Percentiles rank a stretch among this genome's conserved stretches.
Evolutionary conservation across 2,888 invertebrate genomes (phyloP).

Genomic region (Ganaspis brasiliensis): DNA sequence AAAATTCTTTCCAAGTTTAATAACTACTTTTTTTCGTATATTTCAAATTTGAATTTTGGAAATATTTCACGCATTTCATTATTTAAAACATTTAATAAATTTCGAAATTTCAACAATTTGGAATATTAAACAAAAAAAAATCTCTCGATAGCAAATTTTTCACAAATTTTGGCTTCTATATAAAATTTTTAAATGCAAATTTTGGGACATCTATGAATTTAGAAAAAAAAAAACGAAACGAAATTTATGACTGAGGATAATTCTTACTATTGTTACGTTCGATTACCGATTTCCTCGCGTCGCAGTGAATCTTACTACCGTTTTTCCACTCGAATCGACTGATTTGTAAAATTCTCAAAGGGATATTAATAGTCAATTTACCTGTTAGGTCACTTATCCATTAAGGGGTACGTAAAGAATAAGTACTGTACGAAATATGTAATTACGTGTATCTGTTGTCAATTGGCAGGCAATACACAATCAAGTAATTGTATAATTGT

Average conservation of each 20-base stretch:
- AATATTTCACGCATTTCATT: too few species aligned
- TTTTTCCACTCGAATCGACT: slow-evolving; percentile 74
- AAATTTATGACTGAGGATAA: slow-evolving; percentile 28
- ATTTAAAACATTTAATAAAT: too few species aligned
- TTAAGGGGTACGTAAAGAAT: slow-evolving; percentile 69
- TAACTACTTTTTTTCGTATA: too few species aligned
- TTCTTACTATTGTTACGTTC: slow-evolving; percentile 46
- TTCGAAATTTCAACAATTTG: too few species aligned
- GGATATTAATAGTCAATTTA: slow-evolving; percentile 80
- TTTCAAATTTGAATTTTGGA: too few species aligned
- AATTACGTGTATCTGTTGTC: slow-evolving; percentile 53
- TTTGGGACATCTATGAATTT: slow-evolving; percentile 9
- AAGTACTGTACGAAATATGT: slow-evolving; percentile 67
- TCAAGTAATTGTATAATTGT: slow-evolving; percentile 71
- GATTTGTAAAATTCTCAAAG: slow-evolving; percentile 78
- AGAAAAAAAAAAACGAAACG: slow-evolving; percentile 25
- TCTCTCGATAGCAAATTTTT: background rate
- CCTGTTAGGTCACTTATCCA: slow-evolving; percentile 72
- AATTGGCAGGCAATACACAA: slow-evolving; percentile 56
- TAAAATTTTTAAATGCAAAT: background rate
- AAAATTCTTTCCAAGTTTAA: too few species aligned
- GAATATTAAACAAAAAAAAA: too few species aligned
- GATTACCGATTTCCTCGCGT: slow-evolving; percentile 24
- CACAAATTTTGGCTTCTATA: background rate
- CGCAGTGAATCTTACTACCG: slow-evolving; percentile 47